Conservation (phyloP, 2,888 invertebrate species). For the Ceriagrion tenellum region DNA sequence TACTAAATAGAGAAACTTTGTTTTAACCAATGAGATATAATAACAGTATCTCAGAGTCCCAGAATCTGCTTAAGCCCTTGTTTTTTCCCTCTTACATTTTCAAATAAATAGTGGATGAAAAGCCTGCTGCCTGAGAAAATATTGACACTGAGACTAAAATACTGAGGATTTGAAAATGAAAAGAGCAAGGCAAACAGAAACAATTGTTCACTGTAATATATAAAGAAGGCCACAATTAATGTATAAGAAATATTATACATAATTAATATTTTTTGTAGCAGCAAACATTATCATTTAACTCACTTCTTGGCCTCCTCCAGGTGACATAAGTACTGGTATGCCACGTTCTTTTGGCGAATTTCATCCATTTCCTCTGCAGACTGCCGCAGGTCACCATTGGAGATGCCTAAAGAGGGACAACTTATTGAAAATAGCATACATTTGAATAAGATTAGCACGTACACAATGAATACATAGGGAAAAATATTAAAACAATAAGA, state of each 20-base stretch:
- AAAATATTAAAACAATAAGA: background rate
- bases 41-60: too few relatives aligned
- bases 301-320: conserved; percentile 88
- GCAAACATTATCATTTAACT: conserved; percentile 72
- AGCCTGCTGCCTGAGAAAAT: too few relatives aligned
- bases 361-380: conserved; percentile 87
- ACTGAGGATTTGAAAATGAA: background rate
- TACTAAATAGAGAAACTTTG: too few relatives aligned
- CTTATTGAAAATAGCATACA: background rate
- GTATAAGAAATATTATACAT: background rate
- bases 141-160: too few relatives aligned
- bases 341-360: conserved; percentile 85
- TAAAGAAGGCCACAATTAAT: conserved; percentile 60
- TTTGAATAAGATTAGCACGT: background rate
- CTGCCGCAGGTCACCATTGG: conserved; percentile 58
- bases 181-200: background rate
- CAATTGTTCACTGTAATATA: background rate
- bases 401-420: background rate
- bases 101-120: too few relatives aligned
- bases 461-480: background rate
- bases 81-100: too few relatives aligned
- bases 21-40: too few relatives aligned
- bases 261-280: background rate
- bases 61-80: too few relatives aligned
- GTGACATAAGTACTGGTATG: conserved; percentile 89